Evolutionary conservation across 2,113 vertebrate genomes (phyloP), one percentile per base, ranked within the genome.

Genomic region (Seriola rivoliana): DNA sequence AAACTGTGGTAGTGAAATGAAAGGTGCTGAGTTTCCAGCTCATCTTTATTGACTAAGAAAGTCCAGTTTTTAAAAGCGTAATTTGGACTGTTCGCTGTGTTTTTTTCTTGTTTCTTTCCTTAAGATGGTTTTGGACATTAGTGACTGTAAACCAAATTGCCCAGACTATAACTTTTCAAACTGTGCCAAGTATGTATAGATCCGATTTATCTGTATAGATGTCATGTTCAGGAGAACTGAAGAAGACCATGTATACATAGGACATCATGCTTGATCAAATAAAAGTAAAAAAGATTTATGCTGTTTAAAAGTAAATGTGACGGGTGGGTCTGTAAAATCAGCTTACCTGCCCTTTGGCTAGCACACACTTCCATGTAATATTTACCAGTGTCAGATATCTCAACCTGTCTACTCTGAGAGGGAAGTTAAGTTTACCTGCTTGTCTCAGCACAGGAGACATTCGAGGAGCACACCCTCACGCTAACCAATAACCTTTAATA

Each of bases 401-500:
- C 84, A 85, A 91, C 92, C 91, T 82, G 89, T 80, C 78, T 71
- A 6, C 80, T 72, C 64, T 44, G 69, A 72, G 8, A 80, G 67
- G 63, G 63, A 86, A 80, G 89, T 81, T 34, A 77, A 81, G 86
- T 82, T 80, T 85, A 94, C 94, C 93, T 93, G 91, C 85, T 67
- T n/a, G 69, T 75, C 84, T 87, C 85, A 64, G 44, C 81, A 70
- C 69, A 71, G 70, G 63, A 86, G 86, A 60, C 81, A 8, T 52
- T 50, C 23, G 14, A 78, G 86, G 65, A 66, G 80, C 80, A 50
- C 54, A 66, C 93, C 94, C 93, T 94, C 92, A 92, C 82, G 19
- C 89, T 88, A 87, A 94, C 94, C 92, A 94, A 93, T 91, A 91
- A 88, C 67, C 90, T 93, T 97, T 95, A 96, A 97, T 97, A 95